Evolutionary conservation across 35 echinoderm and acorn worm genomes (phyloP).

Genomic region (Strongylocentrotus purpuratus): DNA sequence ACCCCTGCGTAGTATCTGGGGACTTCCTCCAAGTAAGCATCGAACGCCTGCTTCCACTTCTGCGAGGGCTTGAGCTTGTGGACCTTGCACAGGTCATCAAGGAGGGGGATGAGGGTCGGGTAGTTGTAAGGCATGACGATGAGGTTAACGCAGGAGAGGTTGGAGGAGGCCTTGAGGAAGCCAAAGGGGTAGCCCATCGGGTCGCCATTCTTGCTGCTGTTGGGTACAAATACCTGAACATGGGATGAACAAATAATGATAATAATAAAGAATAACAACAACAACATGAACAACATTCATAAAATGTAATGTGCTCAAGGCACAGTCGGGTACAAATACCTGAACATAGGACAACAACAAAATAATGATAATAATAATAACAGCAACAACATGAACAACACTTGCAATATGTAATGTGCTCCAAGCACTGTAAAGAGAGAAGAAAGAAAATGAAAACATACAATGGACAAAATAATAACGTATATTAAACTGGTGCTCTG

Average conservation of each 20-base stretch:
- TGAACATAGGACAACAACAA: too few relatives aligned
- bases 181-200: constrained; percentile 91
- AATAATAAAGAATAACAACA: not conserved
- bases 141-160: constrained; percentile 89
- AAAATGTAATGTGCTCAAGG: too few relatives aligned
- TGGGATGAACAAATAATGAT: not conserved
- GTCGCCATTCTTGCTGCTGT: constrained; percentile 69
- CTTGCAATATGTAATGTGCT: too few relatives aligned
- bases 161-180: constrained; percentile 91
- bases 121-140: constrained; percentile 97
- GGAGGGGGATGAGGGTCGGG: constrained; percentile 79
- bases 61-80: constrained; percentile 88
- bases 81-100: constrained; percentile 96
- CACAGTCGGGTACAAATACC: too few relatives aligned
- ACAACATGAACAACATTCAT: too few relatives aligned
- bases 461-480: too few relatives aligned
- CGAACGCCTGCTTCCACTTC: constrained; percentile 93
- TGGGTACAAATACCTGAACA: constrained; percentile 78
- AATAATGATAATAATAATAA: too few relatives aligned
- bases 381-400: too few relatives aligned
- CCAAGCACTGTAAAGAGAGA: too few relatives aligned
- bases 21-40: constrained; percentile 88
- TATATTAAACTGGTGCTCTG: too few relatives aligned
- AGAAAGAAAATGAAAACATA: too few relatives aligned
- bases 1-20: constrained; percentile 97